phyloP scores from a whole-genome alignment of 2,888 invertebrate species.

The Oscheius sp. region DNA sequence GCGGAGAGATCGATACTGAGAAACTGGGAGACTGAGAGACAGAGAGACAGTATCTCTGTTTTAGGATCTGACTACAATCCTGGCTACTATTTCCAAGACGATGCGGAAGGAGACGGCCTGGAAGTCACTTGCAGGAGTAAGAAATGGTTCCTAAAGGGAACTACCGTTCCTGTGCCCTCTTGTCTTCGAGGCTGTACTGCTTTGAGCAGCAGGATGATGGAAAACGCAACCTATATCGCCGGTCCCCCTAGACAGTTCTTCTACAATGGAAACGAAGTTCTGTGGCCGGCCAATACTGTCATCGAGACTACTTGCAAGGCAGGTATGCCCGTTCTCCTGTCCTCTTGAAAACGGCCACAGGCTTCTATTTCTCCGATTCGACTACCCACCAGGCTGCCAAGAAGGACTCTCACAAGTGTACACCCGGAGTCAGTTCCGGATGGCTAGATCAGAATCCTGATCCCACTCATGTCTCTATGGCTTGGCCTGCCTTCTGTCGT shows the following conservation, averaged over 20 bases:
- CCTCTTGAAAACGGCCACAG: not conserved
- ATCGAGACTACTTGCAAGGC: conserved; percentile 22
- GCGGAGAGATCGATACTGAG: too few relatives aligned
- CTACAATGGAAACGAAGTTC: not conserved
- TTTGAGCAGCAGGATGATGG: not conserved
- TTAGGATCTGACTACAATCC: conserved; percentile 2
- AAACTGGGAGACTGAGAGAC: too few relatives aligned
- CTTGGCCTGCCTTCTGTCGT: conserved; percentile 17
- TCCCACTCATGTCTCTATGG: not conserved
- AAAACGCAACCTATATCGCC: conserved; percentile 8
- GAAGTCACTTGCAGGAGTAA: not conserved
- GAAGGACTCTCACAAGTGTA: conserved; percentile 17
- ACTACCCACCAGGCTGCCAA: conserved; percentile 14
- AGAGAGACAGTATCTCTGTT: not conserved
- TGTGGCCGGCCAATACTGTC: conserved; percentile 3
- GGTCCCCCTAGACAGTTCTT: not conserved
- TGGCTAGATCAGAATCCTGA: conserved; percentile 15
- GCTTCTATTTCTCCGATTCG: conserved; percentile 8
- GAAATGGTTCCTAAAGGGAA: not conserved
- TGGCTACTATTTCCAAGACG: conserved; percentile 18
- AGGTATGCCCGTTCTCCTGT: not conserved
- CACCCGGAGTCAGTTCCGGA: conserved; percentile 2
- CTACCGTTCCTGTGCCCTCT: not conserved
- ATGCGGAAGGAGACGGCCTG: conserved; percentile 1
- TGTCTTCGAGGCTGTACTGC: conserved; percentile 18